Conservation (phyloP, 2,888 invertebrate species). For the Colostygia pectinataria region DNA sequence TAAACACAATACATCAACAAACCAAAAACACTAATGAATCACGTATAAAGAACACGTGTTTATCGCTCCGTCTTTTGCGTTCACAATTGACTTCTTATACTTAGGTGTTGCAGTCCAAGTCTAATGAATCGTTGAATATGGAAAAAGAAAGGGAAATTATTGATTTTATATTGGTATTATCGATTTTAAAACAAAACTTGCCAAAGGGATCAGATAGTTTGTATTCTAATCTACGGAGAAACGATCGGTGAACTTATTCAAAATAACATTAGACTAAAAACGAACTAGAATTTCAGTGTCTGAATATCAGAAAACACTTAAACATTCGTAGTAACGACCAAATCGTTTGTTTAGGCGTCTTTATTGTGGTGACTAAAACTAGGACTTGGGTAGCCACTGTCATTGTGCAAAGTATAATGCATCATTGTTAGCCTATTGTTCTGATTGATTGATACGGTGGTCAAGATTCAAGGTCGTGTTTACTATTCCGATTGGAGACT, state of each 20-base stretch:
- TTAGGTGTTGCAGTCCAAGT: conserved; percentile 10
- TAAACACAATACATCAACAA: conserved; percentile 75
- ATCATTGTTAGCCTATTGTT: conserved; percentile 34
- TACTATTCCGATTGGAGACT: conserved; percentile 2
- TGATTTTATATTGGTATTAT: too few species aligned
- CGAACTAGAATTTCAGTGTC: too few species aligned
- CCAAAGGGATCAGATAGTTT: too few species aligned
- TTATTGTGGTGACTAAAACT: conserved; percentile 10
- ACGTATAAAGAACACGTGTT: conserved; percentile 80
- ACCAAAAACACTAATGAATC: conserved; percentile 80
- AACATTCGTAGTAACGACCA: conserved; percentile 5
- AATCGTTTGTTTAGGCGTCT: conserved; percentile 22
- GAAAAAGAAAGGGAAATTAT: too few species aligned
- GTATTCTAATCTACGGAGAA: too few species aligned
- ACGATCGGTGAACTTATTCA: too few species aligned
- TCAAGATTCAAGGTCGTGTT: conserved; percentile 25
- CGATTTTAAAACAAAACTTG: too few species aligned
- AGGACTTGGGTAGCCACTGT: neutral
- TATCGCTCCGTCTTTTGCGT: conserved; percentile 65
- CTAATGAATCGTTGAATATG: neutral
- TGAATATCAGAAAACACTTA: conserved; percentile 1
- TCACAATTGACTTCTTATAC: conserved; percentile 48
- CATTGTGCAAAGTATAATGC: conserved; percentile 25
- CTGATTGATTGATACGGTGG: conserved; percentile 21
- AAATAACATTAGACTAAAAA: too few species aligned